These are phyloP conservation scores for Betta splendens DNA, from an alignment of 2,797 vertebrate species.

Conservation along the genomic window DNA sequence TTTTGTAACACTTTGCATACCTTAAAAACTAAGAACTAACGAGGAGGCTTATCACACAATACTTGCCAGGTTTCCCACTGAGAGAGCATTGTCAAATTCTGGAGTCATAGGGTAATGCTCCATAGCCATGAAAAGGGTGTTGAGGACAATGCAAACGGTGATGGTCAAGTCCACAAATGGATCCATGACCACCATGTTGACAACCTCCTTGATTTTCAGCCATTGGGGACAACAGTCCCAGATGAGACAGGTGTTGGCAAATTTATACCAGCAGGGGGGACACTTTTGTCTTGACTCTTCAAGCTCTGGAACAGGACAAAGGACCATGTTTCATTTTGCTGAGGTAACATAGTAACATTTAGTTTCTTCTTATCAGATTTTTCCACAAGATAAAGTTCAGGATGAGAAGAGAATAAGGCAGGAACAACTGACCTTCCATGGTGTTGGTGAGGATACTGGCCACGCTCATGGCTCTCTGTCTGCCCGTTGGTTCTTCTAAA, in stretches of 20 bases:
- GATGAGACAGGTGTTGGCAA: constrained; percentile 94
- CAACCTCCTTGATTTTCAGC: constrained; percentile 91
- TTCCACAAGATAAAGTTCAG: background rate
- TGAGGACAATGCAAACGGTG: constrained; percentile 97
- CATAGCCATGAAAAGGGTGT: constrained; percentile 99
- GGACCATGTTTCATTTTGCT: background rate
- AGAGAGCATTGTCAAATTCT: constrained; percentile 88
- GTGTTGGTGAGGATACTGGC: constrained; percentile 98
- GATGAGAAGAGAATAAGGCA: background rate
- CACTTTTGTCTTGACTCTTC: constrained; percentile 98
- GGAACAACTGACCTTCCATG: constrained; percentile 92
- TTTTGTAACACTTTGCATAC: no score
- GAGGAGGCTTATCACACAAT: background rate
- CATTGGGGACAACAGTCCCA: constrained; percentile 94
- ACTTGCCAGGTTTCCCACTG: constrained; percentile 92
- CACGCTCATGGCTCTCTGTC: constrained; percentile 94
- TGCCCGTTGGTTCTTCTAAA: constrained; percentile 86
- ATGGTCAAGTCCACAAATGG: constrained; percentile 97
- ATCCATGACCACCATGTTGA: constrained; percentile 94
- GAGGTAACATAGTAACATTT: no score
- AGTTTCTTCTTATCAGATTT: background rate
- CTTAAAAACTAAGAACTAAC: background rate
- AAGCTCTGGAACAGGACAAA: constrained; percentile 82
- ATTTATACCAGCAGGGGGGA: constrained; percentile 97
- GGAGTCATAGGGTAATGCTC: constrained; percentile 96